Base-by-base conservation (phyloP, 2,888 invertebrate species). In the Mycalesis mineus region DNA sequence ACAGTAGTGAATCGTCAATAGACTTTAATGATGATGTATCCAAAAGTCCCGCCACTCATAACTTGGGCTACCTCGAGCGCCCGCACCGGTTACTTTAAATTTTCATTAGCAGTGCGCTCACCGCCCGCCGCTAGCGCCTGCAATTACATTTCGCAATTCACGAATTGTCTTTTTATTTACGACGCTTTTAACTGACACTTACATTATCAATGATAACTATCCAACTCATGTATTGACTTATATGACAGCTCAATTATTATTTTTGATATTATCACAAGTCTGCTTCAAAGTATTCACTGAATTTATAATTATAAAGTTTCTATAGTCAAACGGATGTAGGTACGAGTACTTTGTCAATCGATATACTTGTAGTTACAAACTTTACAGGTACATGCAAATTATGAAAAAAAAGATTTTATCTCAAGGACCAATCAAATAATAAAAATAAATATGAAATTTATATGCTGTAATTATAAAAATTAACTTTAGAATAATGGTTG, bases 111-210 rank as follows among this genome's bases (percentile, higher is more conserved):
- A 73, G 72, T 61, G 58, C 68, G 68, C 64, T 62, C 58, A 57
- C 65, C 68, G 65, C 64, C 67, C 66, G 64, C 64, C 66, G 66
- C 71, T 72, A 64, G 63, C 64, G 69, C 65, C 68, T 77, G 73
- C 82, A 84, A 84, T 84, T 84, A 84, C 82, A 84, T 80, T 81
- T 82, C 60, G 72, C 77, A 79, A 81, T 82, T 83, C 78, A 77
- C 76, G 80, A 80, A 81, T 80, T 79, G 77, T 82, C 77, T 77
- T 82, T 84, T 80, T 80, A 75, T 80, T 75, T 75, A 74, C 73
- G 70, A 74, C 66, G 65, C 70, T 72, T 72, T 73, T 59, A 64
- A 65, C 62, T 22, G 65, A 66, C 63, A 65, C 65, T 68, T 60
- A 59, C 53, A 60, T 64, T 63, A 57, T 58, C 60, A 61, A 61